Evolutionary conservation across 2,888 invertebrate species (phyloP).

Genomic region (Abrostola triplasia): DNA sequence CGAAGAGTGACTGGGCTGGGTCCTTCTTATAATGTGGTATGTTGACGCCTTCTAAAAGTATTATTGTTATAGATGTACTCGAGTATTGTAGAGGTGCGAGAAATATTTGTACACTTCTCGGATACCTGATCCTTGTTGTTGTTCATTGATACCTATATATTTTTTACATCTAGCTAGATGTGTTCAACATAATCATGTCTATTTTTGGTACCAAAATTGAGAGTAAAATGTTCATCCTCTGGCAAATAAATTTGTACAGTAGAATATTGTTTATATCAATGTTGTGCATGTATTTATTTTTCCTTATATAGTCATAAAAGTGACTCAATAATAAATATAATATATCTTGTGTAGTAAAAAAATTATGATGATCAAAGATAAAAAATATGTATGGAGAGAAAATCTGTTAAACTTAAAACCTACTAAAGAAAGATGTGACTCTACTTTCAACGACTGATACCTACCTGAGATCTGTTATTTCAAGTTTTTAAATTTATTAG

Average conservation of each 20-base stretch:
- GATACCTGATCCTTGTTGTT: slow-evolving; percentile 86
- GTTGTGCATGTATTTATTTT: slow-evolving; percentile 40
- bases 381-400: slow-evolving; percentile 20
- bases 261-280: slow-evolving; percentile 54
- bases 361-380: slow-evolving; percentile 28
- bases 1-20: slow-evolving; percentile 77
- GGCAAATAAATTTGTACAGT: slow-evolving; percentile 61
- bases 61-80: slow-evolving; percentile 87
- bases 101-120: slow-evolving; percentile 87
- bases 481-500: slow-evolving; percentile 42
- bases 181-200: slow-evolving; percentile 86
- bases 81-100: slow-evolving; percentile 83
- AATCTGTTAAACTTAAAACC: slow-evolving; percentile 17
- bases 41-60: slow-evolving; percentile 87
- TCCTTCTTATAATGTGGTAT: slow-evolving; percentile 83
- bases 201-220: slow-evolving; percentile 83
- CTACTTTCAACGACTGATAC: slow-evolving; percentile 61
- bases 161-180: slow-evolving; percentile 87
- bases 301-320: slow-evolving; percentile 59
- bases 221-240: slow-evolving; percentile 57
- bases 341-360: slow-evolving; percentile 28
- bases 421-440: slow-evolving; percentile 28
- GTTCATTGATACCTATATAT: slow-evolving; percentile 86
- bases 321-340: slow-evolving; percentile 19
- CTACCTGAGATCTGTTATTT: slow-evolving; percentile 54